These are phyloP conservation scores for Troides helena DNA, from an alignment of 2,888 invertebrate genomes.

Conservation along the genomic window DNA sequence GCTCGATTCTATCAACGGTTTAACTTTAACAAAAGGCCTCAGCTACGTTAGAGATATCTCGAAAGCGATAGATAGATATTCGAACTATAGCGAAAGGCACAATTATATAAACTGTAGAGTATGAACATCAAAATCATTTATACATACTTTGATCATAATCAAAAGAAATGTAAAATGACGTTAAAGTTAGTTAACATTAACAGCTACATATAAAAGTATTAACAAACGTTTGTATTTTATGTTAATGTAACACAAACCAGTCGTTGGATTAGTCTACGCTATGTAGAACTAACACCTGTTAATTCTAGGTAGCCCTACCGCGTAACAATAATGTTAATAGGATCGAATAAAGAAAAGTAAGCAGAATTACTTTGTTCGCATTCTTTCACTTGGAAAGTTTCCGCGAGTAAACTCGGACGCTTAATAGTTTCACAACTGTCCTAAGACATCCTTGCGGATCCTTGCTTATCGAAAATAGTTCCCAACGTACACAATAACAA, in stretches of 20 bases:
- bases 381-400: conserved; percentile 1
- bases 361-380: neutral
- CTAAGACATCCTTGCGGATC: conserved; percentile 3
- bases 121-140: too few relatives aligned
- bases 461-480: conserved; percentile 17
- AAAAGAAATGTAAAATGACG: too few relatives aligned
- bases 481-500: conserved; percentile 17
- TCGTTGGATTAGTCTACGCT: too few relatives aligned
- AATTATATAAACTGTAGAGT: neutral
- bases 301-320: too few relatives aligned
- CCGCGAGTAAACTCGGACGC: conserved; percentile 2
- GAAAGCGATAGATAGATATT: neutral
- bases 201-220: too few relatives aligned
- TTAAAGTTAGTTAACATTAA: too few relatives aligned
- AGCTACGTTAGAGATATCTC: neutral
- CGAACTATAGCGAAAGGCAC: neutral
- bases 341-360: neutral
- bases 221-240: too few relatives aligned
- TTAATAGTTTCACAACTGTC: conserved; percentile 16
- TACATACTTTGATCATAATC: too few relatives aligned
- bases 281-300: too few relatives aligned
- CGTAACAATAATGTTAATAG: too few relatives aligned
- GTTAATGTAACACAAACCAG: too few relatives aligned
- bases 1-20: conserved; percentile 2
- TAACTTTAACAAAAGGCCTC: neutral